Conservation (phyloP, 1,140 invertebrate species). For the Euwallacea fornicatus region DNA sequence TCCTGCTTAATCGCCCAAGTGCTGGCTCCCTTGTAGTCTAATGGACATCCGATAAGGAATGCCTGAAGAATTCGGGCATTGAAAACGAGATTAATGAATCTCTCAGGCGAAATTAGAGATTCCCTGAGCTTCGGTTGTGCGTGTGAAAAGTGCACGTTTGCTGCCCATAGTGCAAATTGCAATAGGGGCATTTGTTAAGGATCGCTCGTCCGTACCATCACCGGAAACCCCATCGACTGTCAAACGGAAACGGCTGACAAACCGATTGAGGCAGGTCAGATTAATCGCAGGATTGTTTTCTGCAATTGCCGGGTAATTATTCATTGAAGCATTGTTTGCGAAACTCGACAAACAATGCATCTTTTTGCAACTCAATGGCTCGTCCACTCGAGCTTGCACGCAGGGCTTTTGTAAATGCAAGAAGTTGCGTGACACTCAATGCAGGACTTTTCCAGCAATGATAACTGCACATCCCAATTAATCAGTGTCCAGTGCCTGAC, state of each 20-base stretch:
- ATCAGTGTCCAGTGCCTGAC: no score
- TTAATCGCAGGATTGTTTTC: background rate
- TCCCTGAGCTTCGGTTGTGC: no score
- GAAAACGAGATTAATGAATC: conserved; percentile 17
- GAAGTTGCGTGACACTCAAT: background rate
- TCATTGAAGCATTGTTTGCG: background rate
- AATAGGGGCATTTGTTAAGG: no score
- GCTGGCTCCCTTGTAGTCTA: conserved; percentile 32
- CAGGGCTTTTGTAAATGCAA: conserved; percentile 1
- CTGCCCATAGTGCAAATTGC: no score
- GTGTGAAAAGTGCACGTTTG: no score
- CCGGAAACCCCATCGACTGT: background rate
- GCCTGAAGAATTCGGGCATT: conserved; percentile 14
- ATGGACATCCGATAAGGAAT: conserved; percentile 27
- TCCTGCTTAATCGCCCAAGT: conserved; percentile 33
- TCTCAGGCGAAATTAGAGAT: conserved; percentile 1
- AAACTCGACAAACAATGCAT: conserved; percentile 1
- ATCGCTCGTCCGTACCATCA: background rate
- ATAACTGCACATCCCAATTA: no score
- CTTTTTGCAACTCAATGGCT: conserved; percentile 6
- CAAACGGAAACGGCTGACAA: background rate
- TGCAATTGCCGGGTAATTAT: conserved; percentile 1
- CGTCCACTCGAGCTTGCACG: conserved; percentile 11
- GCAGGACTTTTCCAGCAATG: no score
- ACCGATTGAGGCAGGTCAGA: conserved; percentile 4